phyloP scores from a whole-genome alignment of 2,888 invertebrate species.

The Drosophila flavopinicola region DNA sequence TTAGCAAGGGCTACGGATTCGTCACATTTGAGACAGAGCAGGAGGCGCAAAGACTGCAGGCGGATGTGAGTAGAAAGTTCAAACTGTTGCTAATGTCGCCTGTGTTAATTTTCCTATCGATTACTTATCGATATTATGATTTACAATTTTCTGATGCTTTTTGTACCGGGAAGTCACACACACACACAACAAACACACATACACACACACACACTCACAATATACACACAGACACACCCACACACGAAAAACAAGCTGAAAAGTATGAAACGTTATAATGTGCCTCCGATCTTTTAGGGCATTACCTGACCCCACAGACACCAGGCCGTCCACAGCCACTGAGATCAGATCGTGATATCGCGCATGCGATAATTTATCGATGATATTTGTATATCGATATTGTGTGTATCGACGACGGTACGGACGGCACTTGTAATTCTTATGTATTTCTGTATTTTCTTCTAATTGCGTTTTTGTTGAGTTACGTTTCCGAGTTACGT shows the following conservation, averaged over 20 bases:
- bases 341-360: slow-evolving; percentile 7
- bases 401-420: slow-evolving; percentile 74
- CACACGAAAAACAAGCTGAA: slow-evolving; percentile 24
- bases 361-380: slow-evolving; percentile 27
- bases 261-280: slow-evolving; percentile 60
- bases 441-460: slow-evolving; percentile 71
- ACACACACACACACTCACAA: slow-evolving; percentile 14
- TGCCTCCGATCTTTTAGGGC: slow-evolving; percentile 76
- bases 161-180: slow-evolving; percentile 21
- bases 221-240: slow-evolving; percentile 22
- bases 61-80: slow-evolving; percentile 86
- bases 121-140: slow-evolving; percentile 41
- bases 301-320: slow-evolving; percentile 66
- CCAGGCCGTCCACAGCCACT: slow-evolving; percentile 17
- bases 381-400: no score
- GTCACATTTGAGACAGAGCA: slow-evolving; percentile 94
- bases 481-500: slow-evolving; percentile 75
- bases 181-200: slow-evolving; percentile 10
- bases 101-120: slow-evolving; percentile 57
- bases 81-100: slow-evolving; percentile 62
- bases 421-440: slow-evolving; percentile 70
- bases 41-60: slow-evolving; percentile 90
- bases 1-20: slow-evolving; percentile 92
- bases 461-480: slow-evolving; percentile 79
- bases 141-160: slow-evolving; percentile 39